Evolutionary conservation across 2,113 vertebrate genomes (phyloP).

Genomic region (Gracilinanus agilis): DNA sequence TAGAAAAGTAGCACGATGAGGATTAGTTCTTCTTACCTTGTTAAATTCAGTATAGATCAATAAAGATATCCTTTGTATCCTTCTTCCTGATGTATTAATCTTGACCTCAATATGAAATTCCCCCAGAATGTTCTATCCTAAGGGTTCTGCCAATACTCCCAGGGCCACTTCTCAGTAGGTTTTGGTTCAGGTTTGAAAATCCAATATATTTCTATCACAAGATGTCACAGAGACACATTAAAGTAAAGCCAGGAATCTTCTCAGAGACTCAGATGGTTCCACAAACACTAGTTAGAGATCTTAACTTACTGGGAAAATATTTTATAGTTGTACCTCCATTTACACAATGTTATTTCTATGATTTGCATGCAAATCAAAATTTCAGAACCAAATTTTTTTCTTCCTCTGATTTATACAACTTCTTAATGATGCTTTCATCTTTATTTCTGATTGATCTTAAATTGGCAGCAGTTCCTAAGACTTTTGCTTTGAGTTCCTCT

Average conservation of each 20-base stretch:
- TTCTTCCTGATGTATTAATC: neutral
- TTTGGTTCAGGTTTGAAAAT: constrained; percentile 46
- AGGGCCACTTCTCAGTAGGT: constrained; percentile 15
- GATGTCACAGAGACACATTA: constrained; percentile 14
- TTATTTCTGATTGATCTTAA: constrained; percentile 44
- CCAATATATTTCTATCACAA: constrained; percentile 36
- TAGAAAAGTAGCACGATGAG: neutral
- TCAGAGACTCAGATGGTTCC: neutral
- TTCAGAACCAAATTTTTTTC: constrained; percentile 49
- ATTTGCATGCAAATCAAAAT: constrained; percentile 60
- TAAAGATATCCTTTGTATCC: constrained; percentile 20
- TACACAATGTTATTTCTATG: neutral
- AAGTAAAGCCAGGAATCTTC: constrained; percentile 27
- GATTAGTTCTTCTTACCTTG: neutral
- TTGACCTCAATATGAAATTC: neutral
- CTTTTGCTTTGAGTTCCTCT: constrained; percentile 37
- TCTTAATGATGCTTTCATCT: constrained; percentile 51
- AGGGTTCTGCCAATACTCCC: constrained; percentile 15
- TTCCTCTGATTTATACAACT: constrained; percentile 14
- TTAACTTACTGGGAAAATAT: constrained; percentile 10
- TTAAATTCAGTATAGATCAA: constrained; percentile 19
- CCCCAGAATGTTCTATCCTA: neutral
- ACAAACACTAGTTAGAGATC: constrained; percentile 21
- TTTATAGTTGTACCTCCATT: neutral
- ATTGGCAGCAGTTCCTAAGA: constrained; percentile 39